A percentile compares a stretch with the other conserved stretches of the same genome.
Conservation (phyloP, 2,113 vertebrate genomes). For the Sula dactylatra region DNA sequence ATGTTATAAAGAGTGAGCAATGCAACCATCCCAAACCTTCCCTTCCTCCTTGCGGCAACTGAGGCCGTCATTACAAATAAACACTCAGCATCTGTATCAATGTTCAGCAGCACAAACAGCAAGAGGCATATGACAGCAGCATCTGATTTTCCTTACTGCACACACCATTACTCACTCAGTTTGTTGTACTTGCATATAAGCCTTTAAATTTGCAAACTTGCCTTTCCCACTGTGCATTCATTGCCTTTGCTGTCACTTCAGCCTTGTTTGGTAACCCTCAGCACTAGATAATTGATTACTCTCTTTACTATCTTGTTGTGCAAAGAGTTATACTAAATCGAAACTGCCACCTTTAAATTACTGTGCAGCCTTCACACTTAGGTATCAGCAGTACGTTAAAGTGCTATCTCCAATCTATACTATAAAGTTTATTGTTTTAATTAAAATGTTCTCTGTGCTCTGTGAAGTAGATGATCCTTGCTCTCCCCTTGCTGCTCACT, state of each 20-base stretch:
- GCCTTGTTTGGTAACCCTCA: slow-evolving; percentile 7
- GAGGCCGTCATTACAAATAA: neutral
- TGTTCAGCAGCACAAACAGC: neutral
- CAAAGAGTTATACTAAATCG: slow-evolving; percentile 11
- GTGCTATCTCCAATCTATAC: neutral
- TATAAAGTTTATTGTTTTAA: slow-evolving; percentile 62
- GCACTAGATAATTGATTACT: slow-evolving; percentile 15
- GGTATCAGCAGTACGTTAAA: neutral
- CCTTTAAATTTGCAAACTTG: slow-evolving; percentile 17
- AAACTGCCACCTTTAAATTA: slow-evolving; percentile 43
- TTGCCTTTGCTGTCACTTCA: slow-evolving; percentile 27
- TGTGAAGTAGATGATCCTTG: neutral
- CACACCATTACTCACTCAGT: neutral
- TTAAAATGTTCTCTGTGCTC: slow-evolving; percentile 12
- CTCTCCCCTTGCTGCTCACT: neutral
- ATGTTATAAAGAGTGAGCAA: neutral
- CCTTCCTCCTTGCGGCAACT: neutral
- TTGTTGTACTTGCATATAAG: neutral
- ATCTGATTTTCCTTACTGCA: neutral
- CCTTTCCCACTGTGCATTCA: neutral
- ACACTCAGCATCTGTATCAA: neutral
- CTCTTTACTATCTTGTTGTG: slow-evolving; percentile 35
- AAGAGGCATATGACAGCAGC: neutral
- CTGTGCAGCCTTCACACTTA: neutral
- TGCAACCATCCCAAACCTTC: neutral